Evolutionary conservation across 2,888 invertebrate species (phyloP).

Genomic region (Drosophila colorata): DNA sequence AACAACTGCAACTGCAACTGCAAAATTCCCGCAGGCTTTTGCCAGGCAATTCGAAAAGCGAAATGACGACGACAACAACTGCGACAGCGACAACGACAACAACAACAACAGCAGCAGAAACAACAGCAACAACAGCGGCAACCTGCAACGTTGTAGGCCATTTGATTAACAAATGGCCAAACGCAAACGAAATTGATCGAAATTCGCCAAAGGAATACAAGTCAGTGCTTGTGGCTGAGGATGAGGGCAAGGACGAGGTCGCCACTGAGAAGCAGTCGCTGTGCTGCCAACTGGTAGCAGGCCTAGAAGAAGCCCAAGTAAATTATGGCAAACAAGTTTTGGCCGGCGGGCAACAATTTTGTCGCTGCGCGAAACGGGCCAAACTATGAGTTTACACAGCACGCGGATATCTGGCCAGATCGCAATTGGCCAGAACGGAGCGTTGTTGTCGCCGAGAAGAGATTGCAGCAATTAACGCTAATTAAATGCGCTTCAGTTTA

Average conservation of each 20-base stretch:
- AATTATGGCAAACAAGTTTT: constrained; percentile 85
- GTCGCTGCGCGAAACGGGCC: constrained; percentile 57
- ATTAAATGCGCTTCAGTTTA: constrained; percentile 81
- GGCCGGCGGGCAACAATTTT: constrained; percentile 84
- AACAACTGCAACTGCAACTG: constrained; percentile 32
- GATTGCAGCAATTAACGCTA: constrained; percentile 83
- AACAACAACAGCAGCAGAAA: constrained; percentile 17
- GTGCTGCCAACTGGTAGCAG: constrained; percentile 7
- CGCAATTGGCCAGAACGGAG: constrained; percentile 25
- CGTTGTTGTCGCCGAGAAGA: constrained; percentile 57
- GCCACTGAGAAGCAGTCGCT: not conserved
- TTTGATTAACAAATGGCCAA: constrained; percentile 83
- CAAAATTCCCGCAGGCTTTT: constrained; percentile 66
- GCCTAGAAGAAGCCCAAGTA: constrained; percentile 75
- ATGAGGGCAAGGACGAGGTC: constrained; percentile 29
- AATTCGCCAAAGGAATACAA: constrained; percentile 70
- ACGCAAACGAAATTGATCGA: constrained; percentile 81
- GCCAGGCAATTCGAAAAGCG: constrained; percentile 78
- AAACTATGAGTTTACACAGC: constrained; percentile 23
- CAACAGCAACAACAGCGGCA: constrained; percentile 20
- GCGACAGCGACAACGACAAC: constrained; percentile 30
- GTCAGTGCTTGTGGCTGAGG: constrained; percentile 3
- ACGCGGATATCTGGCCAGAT: constrained; percentile 50
- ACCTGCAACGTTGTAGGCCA: constrained; percentile 77
- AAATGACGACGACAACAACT: constrained; percentile 73